Percentiles rank a stretch among this genome's conserved stretches.
Conservation (phyloP, 2,113 vertebrate genomes). For the Xiphophorus maculatus region DNA sequence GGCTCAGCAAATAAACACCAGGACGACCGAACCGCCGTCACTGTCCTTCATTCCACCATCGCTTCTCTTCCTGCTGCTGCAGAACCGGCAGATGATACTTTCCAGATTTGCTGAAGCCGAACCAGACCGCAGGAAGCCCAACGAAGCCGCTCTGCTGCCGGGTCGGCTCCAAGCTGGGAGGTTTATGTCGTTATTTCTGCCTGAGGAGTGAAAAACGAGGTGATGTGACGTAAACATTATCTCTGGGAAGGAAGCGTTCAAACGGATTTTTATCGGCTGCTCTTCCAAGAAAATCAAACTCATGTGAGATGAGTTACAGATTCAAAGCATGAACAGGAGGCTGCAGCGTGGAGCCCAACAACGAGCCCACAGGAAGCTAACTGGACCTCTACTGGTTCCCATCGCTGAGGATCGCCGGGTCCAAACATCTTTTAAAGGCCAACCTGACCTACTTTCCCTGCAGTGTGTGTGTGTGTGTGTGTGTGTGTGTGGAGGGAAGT, state of each 20-base stretch:
- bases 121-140: constrained; percentile 42
- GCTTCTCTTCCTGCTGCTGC: not conserved
- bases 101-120: constrained; percentile 22
- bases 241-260: not conserved
- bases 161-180: no score
- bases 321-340: not conserved
- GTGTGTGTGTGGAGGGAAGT: not conserved
- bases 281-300: constrained; percentile 12
- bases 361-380: constrained; percentile 9
- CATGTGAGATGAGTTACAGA: constrained; percentile 12
- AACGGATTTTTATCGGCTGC: not conserved
- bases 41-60: constrained; percentile 15
- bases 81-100: constrained; percentile 13
- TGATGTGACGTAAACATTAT: not conserved
- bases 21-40: not conserved
- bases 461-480: constrained; percentile 8
- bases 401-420: constrained; percentile 5
- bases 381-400: constrained; percentile 3
- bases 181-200: not conserved
- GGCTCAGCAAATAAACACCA: not conserved
- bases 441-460: constrained; percentile 76
- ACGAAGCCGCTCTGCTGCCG: no score
- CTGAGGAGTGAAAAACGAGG: not conserved
- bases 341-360: constrained; percentile 1
- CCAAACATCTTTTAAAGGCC: constrained; percentile 15